Evolutionary conservation across 2,797 vertebrate species (phyloP), one percentile per base, ranked within the genome.

Genomic region (Microcaecilia unicolor): DNA sequence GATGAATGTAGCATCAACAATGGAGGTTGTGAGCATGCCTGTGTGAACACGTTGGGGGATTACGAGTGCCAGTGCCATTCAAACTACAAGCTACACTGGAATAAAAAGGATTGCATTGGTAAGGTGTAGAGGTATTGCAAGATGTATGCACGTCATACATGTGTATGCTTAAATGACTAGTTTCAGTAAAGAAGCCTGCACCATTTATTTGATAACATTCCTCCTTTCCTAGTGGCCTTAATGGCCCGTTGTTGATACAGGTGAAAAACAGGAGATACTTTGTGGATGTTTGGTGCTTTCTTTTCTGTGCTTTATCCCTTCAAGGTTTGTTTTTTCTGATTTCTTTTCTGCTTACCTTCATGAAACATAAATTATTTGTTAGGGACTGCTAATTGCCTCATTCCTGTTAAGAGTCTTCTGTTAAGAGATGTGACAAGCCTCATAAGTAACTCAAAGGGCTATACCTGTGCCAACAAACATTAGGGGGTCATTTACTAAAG

Each of bases 21-120:
- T 5, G 94, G 91, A 13, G 93, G 91, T n/a, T 98, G 95, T 61
- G 84, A 89, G 40, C 90, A 98, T 42, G 67, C 73, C 24, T 99
- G 95, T 60, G 80, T 91, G 66, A 99, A 99, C 69, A 84, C 80
- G 0, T 11, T 65, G 46, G 95, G 94, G 38, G 74, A 86, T 61
- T 94, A 85, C 15, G 83, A 91, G 41, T 99, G 96, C 72, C 83
- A 80, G 51, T 99, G 96, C 66, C 83, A 73, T 23, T 66, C 86
- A 1, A 89, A 86, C 25, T 85, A 86, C 76, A 95, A 87, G 61
- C 80, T 98, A 12, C 93, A 98, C 73, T 98, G 95, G 96, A 99
- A 99, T 80, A 89, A 83, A 71, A 99, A 96, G 60, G 96, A 99
- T 65, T 99, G 95, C 64, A 76, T 91, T 48, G 94, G 96, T 99